phyloP scores from a whole-genome alignment of 2,113 vertebrate species.

The Chionomys nivalis region DNA sequence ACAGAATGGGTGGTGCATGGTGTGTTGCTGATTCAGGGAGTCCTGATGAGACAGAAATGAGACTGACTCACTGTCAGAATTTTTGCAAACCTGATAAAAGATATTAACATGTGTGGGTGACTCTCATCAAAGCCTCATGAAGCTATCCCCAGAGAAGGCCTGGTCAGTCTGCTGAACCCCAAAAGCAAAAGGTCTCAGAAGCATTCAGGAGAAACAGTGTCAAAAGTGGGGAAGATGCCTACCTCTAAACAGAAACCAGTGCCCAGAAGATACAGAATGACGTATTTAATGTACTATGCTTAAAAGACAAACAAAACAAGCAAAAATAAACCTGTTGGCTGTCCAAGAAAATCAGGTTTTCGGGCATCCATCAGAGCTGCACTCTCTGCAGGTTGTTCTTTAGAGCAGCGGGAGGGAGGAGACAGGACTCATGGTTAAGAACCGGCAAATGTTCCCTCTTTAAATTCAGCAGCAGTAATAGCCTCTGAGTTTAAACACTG shows the following conservation, averaged over 20 bases:
- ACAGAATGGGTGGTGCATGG: not conserved
- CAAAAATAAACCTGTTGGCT: not conserved
- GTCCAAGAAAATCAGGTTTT: not conserved
- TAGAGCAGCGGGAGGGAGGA: not conserved
- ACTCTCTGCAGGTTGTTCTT: not conserved
- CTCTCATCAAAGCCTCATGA: not conserved
- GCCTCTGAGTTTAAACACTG: not conserved
- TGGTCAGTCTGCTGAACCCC: not conserved
- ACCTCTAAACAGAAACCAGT: not conserved
- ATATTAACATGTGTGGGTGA: not conserved
- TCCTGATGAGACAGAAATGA: not conserved
- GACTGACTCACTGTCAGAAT: not conserved
- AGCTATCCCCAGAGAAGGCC: not conserved
- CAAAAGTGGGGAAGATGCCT: too few relatives aligned
- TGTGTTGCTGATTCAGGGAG: not conserved
- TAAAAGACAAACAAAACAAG: not conserved
- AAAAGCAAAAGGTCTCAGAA: not conserved
- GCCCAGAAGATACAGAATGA: not conserved
- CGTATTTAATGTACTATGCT: not conserved
- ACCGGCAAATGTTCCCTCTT: too few relatives aligned
- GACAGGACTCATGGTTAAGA: not conserved
- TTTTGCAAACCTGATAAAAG: not conserved
- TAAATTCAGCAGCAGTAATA: not conserved
- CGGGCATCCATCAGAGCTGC: not conserved
- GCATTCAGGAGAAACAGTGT: not conserved